Base-by-base conservation (phyloP, 2,888 invertebrate genomes). In the Heliconius aoede region DNA sequence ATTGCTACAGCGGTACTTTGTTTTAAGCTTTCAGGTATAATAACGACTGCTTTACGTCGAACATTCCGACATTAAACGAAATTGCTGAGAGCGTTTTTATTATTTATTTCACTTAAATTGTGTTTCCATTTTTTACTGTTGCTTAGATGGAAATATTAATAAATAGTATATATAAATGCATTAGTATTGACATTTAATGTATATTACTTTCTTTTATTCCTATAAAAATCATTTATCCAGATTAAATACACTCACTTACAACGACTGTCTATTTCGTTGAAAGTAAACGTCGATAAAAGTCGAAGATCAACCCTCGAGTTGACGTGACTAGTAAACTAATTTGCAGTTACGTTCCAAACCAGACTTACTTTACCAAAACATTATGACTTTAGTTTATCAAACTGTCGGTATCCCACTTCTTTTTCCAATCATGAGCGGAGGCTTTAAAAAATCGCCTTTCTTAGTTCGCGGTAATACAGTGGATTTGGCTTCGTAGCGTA, bases 381-480 rank as follows among this genome's bases (percentile, higher is more conserved):
- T 91, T 89, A 90, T 86, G 88, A 85, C 83, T 83, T 86, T 88
- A 90, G 91, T 91, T 89, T 91, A 89, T 90, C 90, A 90, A 91
- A 90, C 86, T 84, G 88, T 86, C 89, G 85, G 85, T 84, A 86
- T 84, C 84, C 82, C 85, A 82, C 84, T 85, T 85, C 83, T 83
- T 84, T 84, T 84, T 79, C 84, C 83, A 86, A 87, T 86, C 85
- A 82, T 81, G 83, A 84, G 83, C 82, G 84, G 86, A 85, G 68
- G 87, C 88, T 86, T 85, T 30, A 86, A 89, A 90, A 90, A 90
- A 91, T 91, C 90, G 88, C 82, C 84, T 86, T 85, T 88, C 87
- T 87, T 86, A 74, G 28, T 73, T 58, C 36, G 36, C 55, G 55
- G 55, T 71, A 55, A 71, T 75, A 64, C 71, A 62, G 61, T 71